Percentiles rank a stretch among this genome's conserved stretches.
Evolutionary conservation across 2,797 vertebrate species (phyloP).

Genomic region (Botia almorhae): DNA sequence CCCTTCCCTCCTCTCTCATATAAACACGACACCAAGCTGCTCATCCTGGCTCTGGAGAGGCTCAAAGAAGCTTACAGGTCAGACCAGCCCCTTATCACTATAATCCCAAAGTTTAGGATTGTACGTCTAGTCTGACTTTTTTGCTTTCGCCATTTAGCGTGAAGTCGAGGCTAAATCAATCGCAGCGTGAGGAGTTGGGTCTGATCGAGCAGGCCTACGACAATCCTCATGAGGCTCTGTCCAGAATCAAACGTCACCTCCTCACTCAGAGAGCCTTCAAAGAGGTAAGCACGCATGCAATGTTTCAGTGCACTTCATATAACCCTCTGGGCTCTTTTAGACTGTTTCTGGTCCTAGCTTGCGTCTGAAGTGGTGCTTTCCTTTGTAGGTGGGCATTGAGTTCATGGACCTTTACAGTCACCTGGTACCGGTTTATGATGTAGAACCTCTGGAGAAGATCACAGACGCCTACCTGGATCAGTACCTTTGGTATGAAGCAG

Average conservation of each 20-base stretch:
- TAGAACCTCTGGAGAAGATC: conserved; percentile 98
- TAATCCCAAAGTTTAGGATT: background rate
- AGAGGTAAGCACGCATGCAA: conserved; percentile 79
- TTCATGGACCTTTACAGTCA: conserved; percentile 99
- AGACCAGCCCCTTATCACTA: conserved; percentile 2
- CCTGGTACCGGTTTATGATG: conserved; percentile 96
- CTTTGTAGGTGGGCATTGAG: conserved; percentile 92
- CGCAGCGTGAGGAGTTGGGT: conserved; percentile 96
- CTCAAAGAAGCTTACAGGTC: conserved; percentile 99
- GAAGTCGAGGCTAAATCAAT: conserved; percentile 98
- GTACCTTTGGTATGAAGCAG: conserved; percentile 98
- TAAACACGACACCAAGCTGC: conserved; percentile 98
- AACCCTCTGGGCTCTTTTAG: background rate
- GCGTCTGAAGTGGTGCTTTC: conserved; percentile 30
- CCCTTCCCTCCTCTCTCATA: conserved; percentile 98
- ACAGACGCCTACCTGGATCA: conserved; percentile 98
- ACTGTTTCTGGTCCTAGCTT: background rate
- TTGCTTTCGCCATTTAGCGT: conserved; percentile 76
- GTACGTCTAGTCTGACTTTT: background rate
- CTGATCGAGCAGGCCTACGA: conserved; percentile 98
- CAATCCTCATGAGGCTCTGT: conserved; percentile 97
- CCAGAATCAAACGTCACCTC: conserved; percentile 98
- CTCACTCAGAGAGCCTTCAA: conserved; percentile 99
- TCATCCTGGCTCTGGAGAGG: conserved; percentile 95
- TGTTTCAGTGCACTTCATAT: background rate